Base-by-base conservation (phyloP, 2,113 vertebrate genomes). In the Chaenocephalus aceratus region DNA sequence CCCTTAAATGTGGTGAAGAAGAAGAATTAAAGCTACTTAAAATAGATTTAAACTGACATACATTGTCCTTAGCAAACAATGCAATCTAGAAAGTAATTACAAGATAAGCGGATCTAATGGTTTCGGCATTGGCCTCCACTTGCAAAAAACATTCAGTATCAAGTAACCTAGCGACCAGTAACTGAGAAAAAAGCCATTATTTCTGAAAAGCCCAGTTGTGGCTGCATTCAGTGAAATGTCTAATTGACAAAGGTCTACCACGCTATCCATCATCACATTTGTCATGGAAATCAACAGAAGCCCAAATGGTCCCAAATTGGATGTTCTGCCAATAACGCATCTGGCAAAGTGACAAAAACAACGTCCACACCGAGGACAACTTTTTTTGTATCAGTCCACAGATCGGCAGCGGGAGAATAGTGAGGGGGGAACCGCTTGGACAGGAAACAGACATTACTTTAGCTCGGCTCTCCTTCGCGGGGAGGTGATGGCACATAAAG, bases 401-500 rank as follows among this genome's bases (percentile, higher is more conserved):
- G 72, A 76, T 73, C 51, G 1, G 11, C 61, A 6, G 79, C 9
- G 14, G 69, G 64, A 51, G 60, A 12, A 16, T 8, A 6, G 46
- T 52, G 57, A 8, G 8, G 82, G 66, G 82, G 66, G 59, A 49
- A 30, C 10, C 75, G 83, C 77, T 72, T 60, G 75, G 83, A 92
- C 82, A 86, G 77, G 82, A 89, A 86, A 57, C 83, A 86, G 75
- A 89, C 79, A 68, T 81, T 58, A 49, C 74, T 83, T 73, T 48
- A 9, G 62, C 84, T 76, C 72, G 46, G 61, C 75, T 85, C 78
- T 73, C 66, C 65, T 21, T 80, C 46, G 9, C 16, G 1, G 53
- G 41, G 82, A 87, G 82, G 84, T 84, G 87, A 89, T 84, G 86
- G 84, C 82, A 78, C 78, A 75, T 83, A 80, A 88, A 90, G 81